Conservation (phyloP, 2,113 vertebrate genomes). For the Rhegmatorhina hoffmannsi region DNA sequence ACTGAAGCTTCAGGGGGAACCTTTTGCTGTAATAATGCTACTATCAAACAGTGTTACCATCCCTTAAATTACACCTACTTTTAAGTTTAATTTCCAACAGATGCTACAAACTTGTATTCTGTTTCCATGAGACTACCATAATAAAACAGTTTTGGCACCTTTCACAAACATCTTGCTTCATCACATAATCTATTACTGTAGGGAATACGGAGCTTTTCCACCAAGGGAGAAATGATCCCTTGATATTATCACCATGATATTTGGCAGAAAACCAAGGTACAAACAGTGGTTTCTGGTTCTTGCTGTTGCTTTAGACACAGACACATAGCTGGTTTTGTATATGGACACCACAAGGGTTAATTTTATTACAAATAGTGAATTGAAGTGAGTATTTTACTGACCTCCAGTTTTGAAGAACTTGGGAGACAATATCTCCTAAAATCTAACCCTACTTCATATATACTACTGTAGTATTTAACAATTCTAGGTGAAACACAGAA, state of each 20-base stretch:
- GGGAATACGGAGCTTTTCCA: background rate
- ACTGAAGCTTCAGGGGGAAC: background rate
- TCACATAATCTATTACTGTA: background rate
- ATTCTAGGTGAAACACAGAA: background rate
- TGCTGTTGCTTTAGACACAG: background rate
- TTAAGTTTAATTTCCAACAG: background rate
- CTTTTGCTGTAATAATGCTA: background rate
- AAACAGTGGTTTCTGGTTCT: background rate
- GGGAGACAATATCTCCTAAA: background rate
- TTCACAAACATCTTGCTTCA: background rate
- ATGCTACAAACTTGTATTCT: background rate
- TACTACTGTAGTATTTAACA: background rate
- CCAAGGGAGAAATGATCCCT: background rate
- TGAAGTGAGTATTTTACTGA: background rate
- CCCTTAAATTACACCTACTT: background rate
- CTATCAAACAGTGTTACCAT: background rate
- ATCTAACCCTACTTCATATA: background rate
- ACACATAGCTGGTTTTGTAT: background rate
- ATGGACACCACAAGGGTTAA: background rate
- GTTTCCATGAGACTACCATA: background rate
- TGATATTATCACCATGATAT: background rate
- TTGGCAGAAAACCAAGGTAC: background rate
- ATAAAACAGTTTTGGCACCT: background rate
- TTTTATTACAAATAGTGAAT: background rate
- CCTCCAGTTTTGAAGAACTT: background rate